These are phyloP conservation scores for Brachionus angularis DNA, from an alignment of 1,140 invertebrate species.

Conservation along the genomic window DNA sequence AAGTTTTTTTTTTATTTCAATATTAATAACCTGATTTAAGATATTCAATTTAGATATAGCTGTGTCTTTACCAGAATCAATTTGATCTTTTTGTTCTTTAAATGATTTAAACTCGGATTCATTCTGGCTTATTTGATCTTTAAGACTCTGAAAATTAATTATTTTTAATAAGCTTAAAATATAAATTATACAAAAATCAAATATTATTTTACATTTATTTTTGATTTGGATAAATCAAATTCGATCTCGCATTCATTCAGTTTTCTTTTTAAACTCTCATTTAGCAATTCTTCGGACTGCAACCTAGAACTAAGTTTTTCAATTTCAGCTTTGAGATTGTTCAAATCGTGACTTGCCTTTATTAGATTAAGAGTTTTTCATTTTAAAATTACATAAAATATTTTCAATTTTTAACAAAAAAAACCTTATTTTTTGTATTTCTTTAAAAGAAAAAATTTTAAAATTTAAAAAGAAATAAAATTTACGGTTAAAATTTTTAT, in stretches of 20 bases:
- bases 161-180: not conserved
- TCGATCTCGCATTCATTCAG: slow-evolving; percentile 20
- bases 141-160: not conserved
- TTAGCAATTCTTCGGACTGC: slow-evolving; percentile 26
- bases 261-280: slow-evolving; percentile 21
- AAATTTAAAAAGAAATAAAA: too few relatives aligned
- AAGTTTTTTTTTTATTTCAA: not conserved
- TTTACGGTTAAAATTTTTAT: too few relatives aligned
- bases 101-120: slow-evolving; percentile 32
- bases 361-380: too few relatives aligned
- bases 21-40: not conserved
- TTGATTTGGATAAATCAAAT: slow-evolving; percentile 7
- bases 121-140: not conserved
- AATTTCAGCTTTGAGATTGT: slow-evolving; percentile 1
- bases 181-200: not conserved
- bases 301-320: slow-evolving; percentile 21
- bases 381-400: too few relatives aligned
- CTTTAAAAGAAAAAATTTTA: too few relatives aligned
- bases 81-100: slow-evolving; percentile 10
- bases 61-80: slow-evolving; percentile 4
- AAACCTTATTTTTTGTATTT: too few relatives aligned
- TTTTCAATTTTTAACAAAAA: too few relatives aligned
- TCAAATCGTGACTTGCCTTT: too few relatives aligned
- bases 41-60: not conserved
- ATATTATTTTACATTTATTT: slow-evolving; percentile 11